These are phyloP conservation scores for Podarcis muralis DNA, from an alignment of 2,113 vertebrate species.

Conservation along the genomic window DNA sequence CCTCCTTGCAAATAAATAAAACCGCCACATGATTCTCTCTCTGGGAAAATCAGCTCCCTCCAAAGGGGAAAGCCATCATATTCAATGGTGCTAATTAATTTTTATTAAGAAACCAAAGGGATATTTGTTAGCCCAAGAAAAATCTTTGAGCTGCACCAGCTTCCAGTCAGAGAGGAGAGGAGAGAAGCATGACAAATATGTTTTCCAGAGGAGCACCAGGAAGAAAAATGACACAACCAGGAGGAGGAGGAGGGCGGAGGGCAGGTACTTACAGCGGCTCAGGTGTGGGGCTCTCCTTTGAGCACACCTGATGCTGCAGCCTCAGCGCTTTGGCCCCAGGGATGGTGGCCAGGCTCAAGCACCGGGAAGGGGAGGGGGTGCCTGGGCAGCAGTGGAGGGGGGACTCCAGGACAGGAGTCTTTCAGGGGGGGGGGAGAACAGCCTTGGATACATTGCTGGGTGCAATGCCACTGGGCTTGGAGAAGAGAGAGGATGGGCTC, in stretches of 20 bases:
- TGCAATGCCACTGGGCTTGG: no score
- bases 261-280: neutral
- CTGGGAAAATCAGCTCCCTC: conserved; percentile 1
- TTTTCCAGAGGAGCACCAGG: neutral
- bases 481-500: neutral
- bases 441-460: neutral
- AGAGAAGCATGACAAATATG: conserved; percentile 13
- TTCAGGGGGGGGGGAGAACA: neutral
- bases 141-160: neutral
- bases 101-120: neutral
- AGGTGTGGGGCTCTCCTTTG: neutral
- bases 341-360: neutral
- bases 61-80: neutral
- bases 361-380: neutral
- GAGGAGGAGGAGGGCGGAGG: no score
- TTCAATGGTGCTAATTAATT: conserved; percentile 21
- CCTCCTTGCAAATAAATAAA: conserved; percentile 12
- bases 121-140: neutral
- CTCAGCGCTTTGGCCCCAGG: neutral
- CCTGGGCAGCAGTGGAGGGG: neutral
- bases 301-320: neutral
- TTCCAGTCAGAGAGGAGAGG: no score
- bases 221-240: neutral
- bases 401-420: no score
- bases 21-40: neutral